These are phyloP conservation scores for Oscheius sp. DNA, from an alignment of 1,140 invertebrate genomes.

Conservation along the genomic window DNA sequence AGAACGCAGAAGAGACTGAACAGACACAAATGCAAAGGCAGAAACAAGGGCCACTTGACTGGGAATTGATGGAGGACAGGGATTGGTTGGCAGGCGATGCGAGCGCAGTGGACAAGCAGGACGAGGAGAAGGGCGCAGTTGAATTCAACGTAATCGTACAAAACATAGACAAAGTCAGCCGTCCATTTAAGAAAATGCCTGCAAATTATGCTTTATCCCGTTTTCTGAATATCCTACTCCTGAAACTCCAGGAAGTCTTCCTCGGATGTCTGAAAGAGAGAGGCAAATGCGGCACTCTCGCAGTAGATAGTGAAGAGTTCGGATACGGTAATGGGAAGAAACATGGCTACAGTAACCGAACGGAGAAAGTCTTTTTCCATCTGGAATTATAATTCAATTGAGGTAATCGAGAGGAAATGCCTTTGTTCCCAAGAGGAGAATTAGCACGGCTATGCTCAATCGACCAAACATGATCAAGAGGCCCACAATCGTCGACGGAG, in stretches of 20 bases:
- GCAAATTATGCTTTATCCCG: too few relatives aligned
- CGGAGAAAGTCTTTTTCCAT: conserved; percentile 26
- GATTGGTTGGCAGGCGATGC: conserved; percentile 4
- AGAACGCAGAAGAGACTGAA: conserved; percentile 21
- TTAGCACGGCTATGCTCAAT: conserved; percentile 7
- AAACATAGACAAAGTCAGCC: not conserved
- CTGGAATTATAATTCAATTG: too few relatives aligned
- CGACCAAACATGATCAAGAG: not conserved
- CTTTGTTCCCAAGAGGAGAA: conserved; percentile 18
- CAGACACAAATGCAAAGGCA: not conserved
- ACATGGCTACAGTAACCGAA: conserved; percentile 17
- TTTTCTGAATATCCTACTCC: conserved; percentile 19
- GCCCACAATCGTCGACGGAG: not conserved
- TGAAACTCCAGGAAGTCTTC: conserved; percentile 1
- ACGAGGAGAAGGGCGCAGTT: conserved; percentile 1
- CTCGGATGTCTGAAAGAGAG: not conserved
- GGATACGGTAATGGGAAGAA: conserved; percentile 11
- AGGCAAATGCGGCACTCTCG: conserved; percentile 1
- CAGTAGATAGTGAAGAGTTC: conserved; percentile 25
- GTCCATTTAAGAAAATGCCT: not conserved
- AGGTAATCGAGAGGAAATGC: too few relatives aligned
- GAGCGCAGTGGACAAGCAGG: not conserved
- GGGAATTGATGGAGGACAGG: conserved; percentile 18
- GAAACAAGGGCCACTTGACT: not conserved
- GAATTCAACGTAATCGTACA: not conserved